phyloP scores from a whole-genome alignment of 2,888 invertebrate genomes.

The Coenonympha arcania region DNA sequence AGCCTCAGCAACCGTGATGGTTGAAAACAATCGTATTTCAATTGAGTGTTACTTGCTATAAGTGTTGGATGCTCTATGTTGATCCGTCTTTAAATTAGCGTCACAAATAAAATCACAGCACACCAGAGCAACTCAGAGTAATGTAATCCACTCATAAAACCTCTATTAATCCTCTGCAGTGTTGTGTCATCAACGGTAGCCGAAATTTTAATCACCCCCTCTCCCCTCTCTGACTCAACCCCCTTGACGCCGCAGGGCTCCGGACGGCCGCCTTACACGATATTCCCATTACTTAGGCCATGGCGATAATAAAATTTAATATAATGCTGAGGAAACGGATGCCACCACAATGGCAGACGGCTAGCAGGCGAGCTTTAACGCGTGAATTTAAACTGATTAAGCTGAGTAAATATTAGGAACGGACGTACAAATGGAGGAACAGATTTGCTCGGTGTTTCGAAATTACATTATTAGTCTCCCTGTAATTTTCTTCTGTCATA shows the following conservation, averaged over 20 bases:
- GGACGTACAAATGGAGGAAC: background rate
- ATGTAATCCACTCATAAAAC: conserved; percentile 71
- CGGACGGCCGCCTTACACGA: conserved; percentile 73
- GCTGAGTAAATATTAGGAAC: conserved; percentile 1
- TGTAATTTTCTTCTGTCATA: background rate
- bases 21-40: background rate
- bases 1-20: too few relatives aligned
- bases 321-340: conserved; percentile 68
- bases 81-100: conserved; percentile 24
- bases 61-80: too few relatives aligned
- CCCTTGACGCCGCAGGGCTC: conserved; percentile 53
- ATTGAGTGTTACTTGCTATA: background rate
- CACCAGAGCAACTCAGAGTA: conserved; percentile 47
- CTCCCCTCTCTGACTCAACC: conserved; percentile 28
- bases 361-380: conserved; percentile 35
- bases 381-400: conserved; percentile 22
- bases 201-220: conserved; percentile 70
- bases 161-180: conserved; percentile 65
- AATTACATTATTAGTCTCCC: background rate
- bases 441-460: background rate
- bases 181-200: conserved; percentile 71
- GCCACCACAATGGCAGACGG: conserved; percentile 54
- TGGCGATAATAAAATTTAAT: conserved; percentile 75
- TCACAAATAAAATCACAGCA: conserved; percentile 51
- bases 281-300: conserved; percentile 76